Conservation (phyloP, 2,797 vertebrate genomes). For the Cercopithecus diana region DNA sequence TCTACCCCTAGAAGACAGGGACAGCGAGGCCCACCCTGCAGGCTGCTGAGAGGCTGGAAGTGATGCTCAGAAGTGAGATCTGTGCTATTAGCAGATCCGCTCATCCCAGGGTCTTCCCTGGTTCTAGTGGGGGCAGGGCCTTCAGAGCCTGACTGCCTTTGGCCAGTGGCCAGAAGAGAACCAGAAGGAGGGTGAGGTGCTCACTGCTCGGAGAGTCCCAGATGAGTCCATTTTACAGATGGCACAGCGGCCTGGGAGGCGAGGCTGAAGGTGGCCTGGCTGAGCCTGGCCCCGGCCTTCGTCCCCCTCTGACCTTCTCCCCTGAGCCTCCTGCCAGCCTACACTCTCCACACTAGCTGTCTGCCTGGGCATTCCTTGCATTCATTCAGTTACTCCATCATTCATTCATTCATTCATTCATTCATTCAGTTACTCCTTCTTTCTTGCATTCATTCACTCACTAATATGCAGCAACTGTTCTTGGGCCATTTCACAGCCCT, state of each 20-base stretch:
- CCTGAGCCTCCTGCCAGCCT: not conserved
- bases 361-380: not conserved
- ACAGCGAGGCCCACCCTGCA: fast-evolving
- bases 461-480: not conserved
- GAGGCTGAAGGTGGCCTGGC: not conserved
- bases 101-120: no score
- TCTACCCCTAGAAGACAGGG: not conserved
- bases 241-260: fast-evolving
- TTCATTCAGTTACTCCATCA: not conserved
- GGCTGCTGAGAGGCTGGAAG: not conserved
- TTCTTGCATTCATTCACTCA: not conserved
- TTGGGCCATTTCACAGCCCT: not conserved
- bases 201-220: fast-evolving
- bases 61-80: not conserved
- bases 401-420: not conserved
- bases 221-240: not conserved
- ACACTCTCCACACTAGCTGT: not conserved
- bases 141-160: not conserved
- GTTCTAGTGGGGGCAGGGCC: no score
- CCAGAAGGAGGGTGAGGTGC: not conserved
- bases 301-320: not conserved
- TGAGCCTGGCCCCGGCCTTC: not conserved
- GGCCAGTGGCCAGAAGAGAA: not conserved
- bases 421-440: not conserved
- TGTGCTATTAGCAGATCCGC: not conserved